These are phyloP conservation scores for Miniopterus natalensis DNA, from an alignment of 2,113 vertebrate genomes.

Conservation along the genomic window DNA sequence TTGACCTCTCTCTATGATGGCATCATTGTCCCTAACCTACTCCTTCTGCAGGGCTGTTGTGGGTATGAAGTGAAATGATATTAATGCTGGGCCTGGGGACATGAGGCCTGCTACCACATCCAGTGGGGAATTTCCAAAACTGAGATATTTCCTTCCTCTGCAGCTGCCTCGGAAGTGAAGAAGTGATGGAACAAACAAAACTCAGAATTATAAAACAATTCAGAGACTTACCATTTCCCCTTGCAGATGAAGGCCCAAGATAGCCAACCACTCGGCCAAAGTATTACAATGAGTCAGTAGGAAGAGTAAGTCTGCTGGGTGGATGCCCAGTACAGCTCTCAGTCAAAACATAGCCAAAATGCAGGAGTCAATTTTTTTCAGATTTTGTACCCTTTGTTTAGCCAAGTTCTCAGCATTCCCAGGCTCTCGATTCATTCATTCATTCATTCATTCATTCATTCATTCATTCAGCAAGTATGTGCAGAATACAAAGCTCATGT, in stretches of 20 bases:
- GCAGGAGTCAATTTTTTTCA: neutral
- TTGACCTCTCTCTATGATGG: neutral
- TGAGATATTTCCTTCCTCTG: neutral
- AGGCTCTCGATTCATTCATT: neutral
- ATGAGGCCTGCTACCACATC: neutral
- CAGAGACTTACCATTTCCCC: constrained; percentile 8
- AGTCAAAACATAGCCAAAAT: constrained; percentile 22
- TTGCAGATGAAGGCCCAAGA: neutral
- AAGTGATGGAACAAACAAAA: neutral
- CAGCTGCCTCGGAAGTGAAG: constrained; percentile 27
- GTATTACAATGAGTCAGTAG: neutral
- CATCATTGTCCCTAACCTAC: neutral
- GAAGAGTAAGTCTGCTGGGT: neutral
- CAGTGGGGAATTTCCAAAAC: constrained; percentile 24
- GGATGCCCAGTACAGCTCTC: neutral
- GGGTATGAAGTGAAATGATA: neutral
- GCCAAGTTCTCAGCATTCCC: neutral
- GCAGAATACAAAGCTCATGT: neutral
- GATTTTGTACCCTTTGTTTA: neutral
- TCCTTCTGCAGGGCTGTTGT: no score
- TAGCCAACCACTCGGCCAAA: neutral
- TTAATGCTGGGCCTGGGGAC: neutral
- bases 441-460: neutral
- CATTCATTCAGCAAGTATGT: neutral
- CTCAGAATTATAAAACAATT: neutral